Evolutionary conservation across 64 coral and sea anemone species (phyloP), one percentile per base, ranked within the genome.

Genomic region (Pocillopora verrucosa): DNA sequence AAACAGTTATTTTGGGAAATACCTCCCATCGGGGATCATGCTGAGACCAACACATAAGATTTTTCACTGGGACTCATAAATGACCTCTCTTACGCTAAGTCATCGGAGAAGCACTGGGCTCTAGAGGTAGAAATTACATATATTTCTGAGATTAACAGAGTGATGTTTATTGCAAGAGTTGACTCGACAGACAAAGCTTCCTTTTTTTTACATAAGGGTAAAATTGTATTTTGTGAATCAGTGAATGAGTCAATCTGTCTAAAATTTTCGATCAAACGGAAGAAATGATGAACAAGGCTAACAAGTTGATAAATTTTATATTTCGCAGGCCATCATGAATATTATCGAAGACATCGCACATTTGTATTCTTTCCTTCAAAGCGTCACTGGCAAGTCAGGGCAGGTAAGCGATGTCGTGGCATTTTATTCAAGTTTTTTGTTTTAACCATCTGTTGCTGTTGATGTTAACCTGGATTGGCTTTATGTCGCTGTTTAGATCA

Each of bases 291-390:
- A 22, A 69, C 24, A 1, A 69, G 2, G 65, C 24, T 9, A 10
- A 10, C 19, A 6, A 19, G 19, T n/a, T 69, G 17, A 69, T 7
- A n/a, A 22, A 69, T 69, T 11, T n/a, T 22, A 69, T 9, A n/a
- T 69, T 69, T 25, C 5, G 24, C 17, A 67, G 16, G 3, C 9
- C 61, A 63, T 45, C 34, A 83, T 83, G 80, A 68, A 83, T 69
- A 34, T 67, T 20, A 68, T 83, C 19, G 34, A 83, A 35, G 80
- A 83, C 68, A 20, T 83, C 2, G 80, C 60, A 83, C 38, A 34
- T 35, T 83, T 83, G 35, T 83, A 41, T n/a, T 83, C 80, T 9
- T 9, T 20, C 68, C 80, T 83, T 3, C 34, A 38, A 34, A 5
- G 16, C 3, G 16, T 83, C 35, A 56, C 80, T 0, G 61, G 62